A percentile compares a stretch with the other conserved stretches of the same genome.
phyloP scores from a whole-genome alignment of 2,113 vertebrate genomes.

The Toxotes chatareus region DNA sequence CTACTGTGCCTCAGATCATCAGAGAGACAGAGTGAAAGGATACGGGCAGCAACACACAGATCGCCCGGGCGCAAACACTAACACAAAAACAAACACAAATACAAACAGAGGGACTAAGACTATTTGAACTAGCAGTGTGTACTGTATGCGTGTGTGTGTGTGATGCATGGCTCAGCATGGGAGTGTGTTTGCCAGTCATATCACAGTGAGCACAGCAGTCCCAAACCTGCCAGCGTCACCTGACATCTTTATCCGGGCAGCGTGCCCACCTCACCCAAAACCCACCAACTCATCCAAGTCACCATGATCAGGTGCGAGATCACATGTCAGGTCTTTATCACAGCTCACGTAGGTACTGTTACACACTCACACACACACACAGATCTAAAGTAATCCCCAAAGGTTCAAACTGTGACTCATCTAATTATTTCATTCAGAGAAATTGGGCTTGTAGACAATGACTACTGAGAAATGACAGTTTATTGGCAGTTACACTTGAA shows the following conservation, averaged over 20 bases:
- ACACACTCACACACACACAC: slow-evolving; percentile 2
- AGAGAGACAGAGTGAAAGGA: slow-evolving; percentile 25
- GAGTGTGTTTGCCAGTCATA: slow-evolving; percentile 49
- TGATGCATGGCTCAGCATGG: slow-evolving; percentile 12
- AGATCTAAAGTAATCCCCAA: slow-evolving; percentile 1
- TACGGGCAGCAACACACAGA: slow-evolving; percentile 23
- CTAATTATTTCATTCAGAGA: slow-evolving; percentile 6
- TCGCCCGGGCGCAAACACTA: slow-evolving; percentile 17
- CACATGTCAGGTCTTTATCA: slow-evolving; percentile 27
- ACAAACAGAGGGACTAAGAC: slow-evolving; percentile 38
- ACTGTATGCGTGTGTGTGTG: slow-evolving; percentile 10
- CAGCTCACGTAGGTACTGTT: slow-evolving; percentile 16
- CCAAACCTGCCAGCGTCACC: slow-evolving; percentile 52
- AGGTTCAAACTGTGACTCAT: slow-evolving; percentile 28
- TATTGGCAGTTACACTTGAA: background rate
- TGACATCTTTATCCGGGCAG: slow-evolving; percentile 63
- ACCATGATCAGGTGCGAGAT: slow-evolving; percentile 53
- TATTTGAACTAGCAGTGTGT: slow-evolving; percentile 34
- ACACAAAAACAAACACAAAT: slow-evolving; percentile 33
- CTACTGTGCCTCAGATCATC: slow-evolving; percentile 47
- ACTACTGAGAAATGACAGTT: background rate
- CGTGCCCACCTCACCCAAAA: slow-evolving; percentile 38
- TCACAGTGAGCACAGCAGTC: slow-evolving; percentile 51
- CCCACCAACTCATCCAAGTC: slow-evolving; percentile 32
- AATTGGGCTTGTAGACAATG: background rate